Evolutionary conservation across 2,797 vertebrate species (phyloP).

Genomic region (Dermochelys coriacea): DNA sequence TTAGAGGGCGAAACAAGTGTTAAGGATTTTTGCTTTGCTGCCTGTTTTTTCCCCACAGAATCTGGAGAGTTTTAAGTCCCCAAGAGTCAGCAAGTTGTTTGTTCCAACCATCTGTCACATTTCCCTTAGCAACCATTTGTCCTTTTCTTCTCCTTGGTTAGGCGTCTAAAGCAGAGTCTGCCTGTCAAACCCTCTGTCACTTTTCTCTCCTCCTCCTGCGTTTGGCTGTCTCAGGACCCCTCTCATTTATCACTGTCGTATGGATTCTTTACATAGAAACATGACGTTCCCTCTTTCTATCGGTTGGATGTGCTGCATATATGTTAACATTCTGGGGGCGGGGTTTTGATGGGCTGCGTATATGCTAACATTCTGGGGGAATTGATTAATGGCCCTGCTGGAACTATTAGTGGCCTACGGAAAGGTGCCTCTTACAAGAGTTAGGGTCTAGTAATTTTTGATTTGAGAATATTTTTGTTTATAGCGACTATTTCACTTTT

Average conservation of each 20-base stretch:
- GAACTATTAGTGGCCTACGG: constrained; percentile 17
- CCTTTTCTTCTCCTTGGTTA: constrained; percentile 49
- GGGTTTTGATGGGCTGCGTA: background rate
- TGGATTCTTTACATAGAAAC: background rate
- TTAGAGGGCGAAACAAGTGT: accelerated
- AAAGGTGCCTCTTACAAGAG: constrained; percentile 20
- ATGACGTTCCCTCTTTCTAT: background rate
- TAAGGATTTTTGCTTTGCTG: background rate
- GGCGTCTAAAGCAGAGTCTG: constrained; percentile 28
- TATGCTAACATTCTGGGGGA: background rate
- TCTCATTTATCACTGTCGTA: background rate
- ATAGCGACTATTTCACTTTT: background rate
- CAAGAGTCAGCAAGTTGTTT: constrained; percentile 45
- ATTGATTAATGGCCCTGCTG: background rate
- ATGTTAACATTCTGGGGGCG: background rate
- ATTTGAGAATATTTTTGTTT: background rate
- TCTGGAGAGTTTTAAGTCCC: constrained; percentile 1
- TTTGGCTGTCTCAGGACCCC: background rate
- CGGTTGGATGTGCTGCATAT: background rate
- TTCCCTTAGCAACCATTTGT: constrained; percentile 60
- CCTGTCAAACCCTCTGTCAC: background rate
- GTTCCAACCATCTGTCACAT: constrained; percentile 68
- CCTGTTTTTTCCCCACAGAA: background rate
- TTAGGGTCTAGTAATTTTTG: background rate
- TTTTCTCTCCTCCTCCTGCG: background rate